Evolutionary conservation across 2,113 vertebrate genomes (phyloP), one percentile per base, ranked within the genome.

Genomic region (Trematomus loennbergii): DNA sequence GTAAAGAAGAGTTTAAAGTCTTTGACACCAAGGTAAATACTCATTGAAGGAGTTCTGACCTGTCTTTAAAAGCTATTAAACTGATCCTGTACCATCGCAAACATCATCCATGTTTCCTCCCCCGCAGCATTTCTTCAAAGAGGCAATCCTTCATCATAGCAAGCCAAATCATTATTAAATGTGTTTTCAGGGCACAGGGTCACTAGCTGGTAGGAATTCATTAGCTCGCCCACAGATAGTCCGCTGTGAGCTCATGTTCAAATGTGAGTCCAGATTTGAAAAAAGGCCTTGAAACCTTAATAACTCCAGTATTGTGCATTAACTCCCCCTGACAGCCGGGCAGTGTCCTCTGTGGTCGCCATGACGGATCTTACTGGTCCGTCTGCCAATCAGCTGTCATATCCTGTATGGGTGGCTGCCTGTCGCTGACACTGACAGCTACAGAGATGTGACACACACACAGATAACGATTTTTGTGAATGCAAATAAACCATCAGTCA

Each of bases 301-400:
- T 75, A 52, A 72, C 22, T 52, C 74, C 57, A 69, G 10, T 60
- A 16, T 60, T 68, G 54, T 60, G 62, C 29, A 22, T 70, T 12
- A 75, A 71, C 59, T 63, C 9, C 43, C 20, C n/a, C 53, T 75
- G 69, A 82, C 76, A 87, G 78, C 57, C 33, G 53, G 80, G 81
- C 75, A 36, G 15, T 72, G 70, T 87, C 84, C 68, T 75, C 67
- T 49, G 69, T 53, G 75, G 81, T 86, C 79, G 74, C 86, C 74
- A 76, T 84, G 81, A 86, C 84, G 17, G 78, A 87, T 83, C 81
- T 72, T 88, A 67, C 78, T 65, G 75, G 78, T 86, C 81, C 36
- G 3, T 64, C 89, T 88, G 86, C 62, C 88, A 90, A 72, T 89
- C 86, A 90, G 55, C 87, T 91, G 90, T 91, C 90, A 89, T 57